Evolutionary conservation across 2,113 vertebrate genomes (phyloP).

Genomic region (Cheilinus undulatus): DNA sequence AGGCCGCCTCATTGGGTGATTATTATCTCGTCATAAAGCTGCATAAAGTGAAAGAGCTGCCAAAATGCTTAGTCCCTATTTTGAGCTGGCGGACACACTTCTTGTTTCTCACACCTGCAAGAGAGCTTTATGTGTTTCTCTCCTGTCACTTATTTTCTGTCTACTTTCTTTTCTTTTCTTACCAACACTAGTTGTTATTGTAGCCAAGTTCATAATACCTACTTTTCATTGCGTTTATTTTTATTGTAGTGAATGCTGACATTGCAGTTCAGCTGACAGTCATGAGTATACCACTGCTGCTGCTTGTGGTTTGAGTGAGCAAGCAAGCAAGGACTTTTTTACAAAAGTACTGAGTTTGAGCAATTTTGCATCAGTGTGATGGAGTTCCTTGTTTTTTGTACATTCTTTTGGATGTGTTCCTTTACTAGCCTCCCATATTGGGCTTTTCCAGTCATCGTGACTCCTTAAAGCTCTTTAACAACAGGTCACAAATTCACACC

Average conservation of each 20-base stretch:
- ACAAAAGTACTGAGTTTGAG: neutral
- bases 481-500: no score
- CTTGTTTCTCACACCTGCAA: slow-evolving; percentile 37
- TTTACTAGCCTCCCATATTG: no score
- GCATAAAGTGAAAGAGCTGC: slow-evolving; percentile 26
- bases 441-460: no score
- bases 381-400: neutral
- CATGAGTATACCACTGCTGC: slow-evolving; percentile 8
- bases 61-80: slow-evolving; percentile 52
- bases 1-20: slow-evolving; percentile 50
- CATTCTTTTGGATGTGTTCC: neutral
- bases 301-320: no score
- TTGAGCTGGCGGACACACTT: slow-evolving; percentile 5
- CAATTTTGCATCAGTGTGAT: neutral
- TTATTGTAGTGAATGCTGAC: neutral
- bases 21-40: slow-evolving; percentile 61
- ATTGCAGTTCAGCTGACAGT: slow-evolving; percentile 21
- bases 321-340: neutral
- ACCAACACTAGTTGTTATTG: neutral
- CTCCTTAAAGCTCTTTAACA: no score
- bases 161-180: neutral
- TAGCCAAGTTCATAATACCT: neutral
- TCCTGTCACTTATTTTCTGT: slow-evolving; percentile 3
- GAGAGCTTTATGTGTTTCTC: slow-evolving; percentile 15
- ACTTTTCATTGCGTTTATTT: neutral